These are phyloP conservation scores for Byasa hedistus DNA, from an alignment of 2,888 invertebrate species.

Conservation along the genomic window DNA sequence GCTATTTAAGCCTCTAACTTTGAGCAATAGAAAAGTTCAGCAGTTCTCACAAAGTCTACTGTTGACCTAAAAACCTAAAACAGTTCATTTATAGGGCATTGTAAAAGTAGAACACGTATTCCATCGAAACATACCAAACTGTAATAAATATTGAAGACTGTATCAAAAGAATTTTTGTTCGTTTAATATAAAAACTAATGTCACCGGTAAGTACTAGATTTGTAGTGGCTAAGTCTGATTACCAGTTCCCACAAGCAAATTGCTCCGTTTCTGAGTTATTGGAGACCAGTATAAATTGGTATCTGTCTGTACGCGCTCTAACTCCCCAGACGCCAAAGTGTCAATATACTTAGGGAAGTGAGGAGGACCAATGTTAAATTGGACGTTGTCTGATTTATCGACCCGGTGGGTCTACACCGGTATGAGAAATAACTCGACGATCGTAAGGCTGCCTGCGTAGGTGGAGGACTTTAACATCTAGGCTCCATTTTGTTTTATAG, in stretches of 20 bases:
- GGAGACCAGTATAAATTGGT: conserved; percentile 41
- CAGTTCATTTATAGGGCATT: conserved; percentile 13
- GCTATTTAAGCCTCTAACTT: conserved; percentile 18
- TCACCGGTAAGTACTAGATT: conserved; percentile 34
- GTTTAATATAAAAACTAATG: conserved; percentile 12
- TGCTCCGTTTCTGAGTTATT: conserved; percentile 41
- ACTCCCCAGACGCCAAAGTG: conserved; percentile 31
- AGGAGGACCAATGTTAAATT: conserved; percentile 38
- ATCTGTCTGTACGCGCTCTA: conserved; percentile 34
- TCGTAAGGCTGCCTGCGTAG: conserved; percentile 25
- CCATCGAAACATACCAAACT: conserved; percentile 1
- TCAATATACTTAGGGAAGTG: conserved; percentile 33
- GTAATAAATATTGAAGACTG: conserved; percentile 8
- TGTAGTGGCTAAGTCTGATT: conserved; percentile 38
- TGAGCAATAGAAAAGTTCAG: conserved; percentile 21
- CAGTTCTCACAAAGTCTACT: conserved; percentile 22
- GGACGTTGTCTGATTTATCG: conserved; percentile 43
- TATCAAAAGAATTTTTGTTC: background rate
- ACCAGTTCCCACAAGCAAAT: conserved; percentile 44
- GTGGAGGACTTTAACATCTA: conserved; percentile 17
- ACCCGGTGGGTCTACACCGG: conserved; percentile 38
- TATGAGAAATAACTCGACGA: conserved; percentile 39
- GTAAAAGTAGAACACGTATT: conserved; percentile 9
- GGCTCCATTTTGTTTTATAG: conserved; percentile 6
- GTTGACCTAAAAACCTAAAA: conserved; percentile 31